Evolutionary conservation across 1,140 invertebrate species (phyloP).

Genomic region (Brachionus plicatilis): DNA sequence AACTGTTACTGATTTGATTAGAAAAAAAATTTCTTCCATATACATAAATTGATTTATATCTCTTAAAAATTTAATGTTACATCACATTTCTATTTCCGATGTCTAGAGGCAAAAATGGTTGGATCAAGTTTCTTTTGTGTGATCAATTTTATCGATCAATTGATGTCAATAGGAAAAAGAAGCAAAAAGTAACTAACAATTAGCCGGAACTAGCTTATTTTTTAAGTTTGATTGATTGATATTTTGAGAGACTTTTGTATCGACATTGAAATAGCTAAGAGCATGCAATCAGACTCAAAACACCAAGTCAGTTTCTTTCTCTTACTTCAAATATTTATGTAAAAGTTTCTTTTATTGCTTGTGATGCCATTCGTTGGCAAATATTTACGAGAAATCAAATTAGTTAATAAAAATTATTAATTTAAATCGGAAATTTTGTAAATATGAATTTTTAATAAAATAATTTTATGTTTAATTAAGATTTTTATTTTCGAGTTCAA

Average conservation of each 20-base stretch:
- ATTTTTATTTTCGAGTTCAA: neutral
- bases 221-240: neutral
- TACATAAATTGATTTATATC: neutral
- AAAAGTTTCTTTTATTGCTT: neutral
- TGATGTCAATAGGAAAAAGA: neutral
- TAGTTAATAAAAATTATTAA: constrained; percentile 21
- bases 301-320: neutral
- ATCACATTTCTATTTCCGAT: neutral
- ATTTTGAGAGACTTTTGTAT: neutral
- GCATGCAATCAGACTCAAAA: neutral
- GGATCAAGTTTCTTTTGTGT: neutral
- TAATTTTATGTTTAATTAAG: neutral
- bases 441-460: constrained; percentile 30
- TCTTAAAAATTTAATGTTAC: neutral
- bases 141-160: neutral
- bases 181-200: neutral
- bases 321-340: neutral
- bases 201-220: neutral
- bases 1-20: neutral
- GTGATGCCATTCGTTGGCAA: neutral
- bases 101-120: neutral
- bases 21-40: neutral
- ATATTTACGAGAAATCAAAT: constrained; percentile 13
- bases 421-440: constrained; percentile 18
- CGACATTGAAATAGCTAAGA: neutral